A percentile compares a stretch with the other conserved stretches of the same genome.
Evolutionary conservation across 2,888 invertebrate species (phyloP).

Genomic region (Cybosia mesomella): DNA sequence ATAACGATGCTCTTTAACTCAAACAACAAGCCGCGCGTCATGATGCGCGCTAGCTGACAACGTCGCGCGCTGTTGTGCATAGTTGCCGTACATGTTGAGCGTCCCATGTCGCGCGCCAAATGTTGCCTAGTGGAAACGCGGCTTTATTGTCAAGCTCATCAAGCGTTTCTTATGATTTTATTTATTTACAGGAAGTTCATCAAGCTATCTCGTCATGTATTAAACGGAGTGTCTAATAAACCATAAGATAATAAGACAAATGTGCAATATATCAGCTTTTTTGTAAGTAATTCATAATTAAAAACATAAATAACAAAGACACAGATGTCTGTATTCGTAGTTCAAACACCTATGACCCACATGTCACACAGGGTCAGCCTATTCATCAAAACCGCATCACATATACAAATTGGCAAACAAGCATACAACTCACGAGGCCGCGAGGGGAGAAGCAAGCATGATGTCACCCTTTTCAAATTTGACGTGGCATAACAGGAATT

Average conservation of each 20-base stretch:
- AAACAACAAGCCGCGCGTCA: no score
- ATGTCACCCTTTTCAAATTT: slow-evolving; percentile 16
- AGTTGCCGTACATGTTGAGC: no score
- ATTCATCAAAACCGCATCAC: slow-evolving; percentile 24
- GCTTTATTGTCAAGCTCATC: no score
- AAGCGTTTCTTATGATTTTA: no score
- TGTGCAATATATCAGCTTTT: background rate
- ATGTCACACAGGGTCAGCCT: slow-evolving; percentile 16
- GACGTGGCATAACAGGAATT: slow-evolving; percentile 1
- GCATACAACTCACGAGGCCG: slow-evolving; percentile 3
- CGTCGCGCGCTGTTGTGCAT: no score
- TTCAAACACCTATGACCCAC: slow-evolving; percentile 23
- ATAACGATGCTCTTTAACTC: no score
- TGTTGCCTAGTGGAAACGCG: no score
- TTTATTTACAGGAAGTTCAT: no score
- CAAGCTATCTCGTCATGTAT: background rate
- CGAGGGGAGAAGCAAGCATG: background rate
- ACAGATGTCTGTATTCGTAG: slow-evolving; percentile 10
- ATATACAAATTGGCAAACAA: background rate
- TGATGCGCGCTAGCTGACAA: no score
- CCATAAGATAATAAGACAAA: background rate
- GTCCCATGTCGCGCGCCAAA: no score
- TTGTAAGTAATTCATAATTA: background rate
- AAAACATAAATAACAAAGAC: background rate
- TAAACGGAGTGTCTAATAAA: background rate